Evolutionary conservation across 2,888 invertebrate species (phyloP).

Genomic region (Thecophora atra): DNA sequence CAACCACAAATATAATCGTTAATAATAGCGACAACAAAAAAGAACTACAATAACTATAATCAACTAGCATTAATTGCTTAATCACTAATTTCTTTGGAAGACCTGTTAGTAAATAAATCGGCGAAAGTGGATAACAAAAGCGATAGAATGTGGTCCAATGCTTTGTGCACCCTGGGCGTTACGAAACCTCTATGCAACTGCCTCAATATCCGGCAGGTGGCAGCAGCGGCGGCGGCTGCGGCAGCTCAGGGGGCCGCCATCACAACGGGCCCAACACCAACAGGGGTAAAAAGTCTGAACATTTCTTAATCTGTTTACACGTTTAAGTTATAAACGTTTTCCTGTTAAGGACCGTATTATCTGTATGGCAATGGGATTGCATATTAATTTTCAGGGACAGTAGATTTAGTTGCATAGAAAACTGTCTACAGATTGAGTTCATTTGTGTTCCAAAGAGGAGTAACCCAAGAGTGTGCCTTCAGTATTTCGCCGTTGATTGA

Average conservation of each 20-base stretch:
- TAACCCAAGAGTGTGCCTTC: too few species aligned
- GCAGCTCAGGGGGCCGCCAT: constrained; percentile 57
- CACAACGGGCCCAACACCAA: constrained; percentile 56
- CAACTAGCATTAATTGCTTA: not conserved
- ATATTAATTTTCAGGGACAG: too few species aligned
- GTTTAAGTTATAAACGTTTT: too few species aligned
- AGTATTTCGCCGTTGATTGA: too few species aligned
- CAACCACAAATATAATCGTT: not conserved
- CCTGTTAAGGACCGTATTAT: too few species aligned
- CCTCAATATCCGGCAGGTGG: constrained; percentile 66
- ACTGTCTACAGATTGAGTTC: too few species aligned
- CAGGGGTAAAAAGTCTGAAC: constrained; percentile 55
- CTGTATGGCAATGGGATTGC: too few species aligned
- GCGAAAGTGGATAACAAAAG: constrained; percentile 60
- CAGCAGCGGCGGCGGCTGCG: constrained; percentile 61
- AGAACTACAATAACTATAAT: not conserved
- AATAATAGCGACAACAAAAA: constrained; percentile 2
- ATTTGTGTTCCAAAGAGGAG: too few species aligned
- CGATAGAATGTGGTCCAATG: constrained; percentile 67
- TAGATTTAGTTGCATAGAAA: too few species aligned
- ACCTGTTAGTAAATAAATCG: constrained; percentile 35
- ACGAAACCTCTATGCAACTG: constrained; percentile 67
- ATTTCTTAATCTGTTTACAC: not conserved
- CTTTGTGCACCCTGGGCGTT: constrained; percentile 67
- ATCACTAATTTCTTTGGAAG: not conserved